Evolutionary conservation across 2,113 vertebrate genomes (phyloP).

Genomic region (Colistium nudipinnis): DNA sequence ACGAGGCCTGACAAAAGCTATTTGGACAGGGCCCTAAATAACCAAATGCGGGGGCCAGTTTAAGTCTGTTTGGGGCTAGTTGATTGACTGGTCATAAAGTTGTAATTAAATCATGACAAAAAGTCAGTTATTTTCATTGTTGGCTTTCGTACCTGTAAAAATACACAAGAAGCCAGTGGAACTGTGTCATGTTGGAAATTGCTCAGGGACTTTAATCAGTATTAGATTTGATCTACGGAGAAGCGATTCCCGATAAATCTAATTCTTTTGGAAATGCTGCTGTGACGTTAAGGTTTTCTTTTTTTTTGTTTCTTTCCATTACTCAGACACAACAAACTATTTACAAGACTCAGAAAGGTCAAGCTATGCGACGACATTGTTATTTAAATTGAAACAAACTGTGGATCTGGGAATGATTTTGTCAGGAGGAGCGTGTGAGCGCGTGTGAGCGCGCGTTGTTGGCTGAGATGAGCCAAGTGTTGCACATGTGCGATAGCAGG

Average conservation of each 20-base stretch:
- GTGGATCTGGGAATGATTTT: not conserved
- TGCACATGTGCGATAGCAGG: slow-evolving; percentile 8
- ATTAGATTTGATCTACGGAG: not conserved
- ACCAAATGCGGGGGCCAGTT: not conserved
- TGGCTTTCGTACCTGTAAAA: not conserved
- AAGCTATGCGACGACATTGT: not conserved
- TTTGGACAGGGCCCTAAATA: not conserved
- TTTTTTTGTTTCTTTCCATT: slow-evolving; percentile 4
- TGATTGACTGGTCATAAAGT: too few species aligned
- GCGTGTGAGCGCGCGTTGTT: not conserved
- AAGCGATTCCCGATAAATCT: not conserved
- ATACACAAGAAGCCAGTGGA: not conserved
- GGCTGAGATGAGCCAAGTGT: slow-evolving; percentile 12
- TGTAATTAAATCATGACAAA: too few species aligned
- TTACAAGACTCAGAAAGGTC: slow-evolving; percentile 4
- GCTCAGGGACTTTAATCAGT: not conserved
- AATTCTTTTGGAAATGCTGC: not conserved
- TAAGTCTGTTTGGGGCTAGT: too few species aligned
- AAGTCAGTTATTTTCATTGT: not conserved
- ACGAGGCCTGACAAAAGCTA: not conserved
- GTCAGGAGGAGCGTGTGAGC: not conserved
- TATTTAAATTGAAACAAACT: slow-evolving; percentile 11
- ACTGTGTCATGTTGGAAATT: not conserved
- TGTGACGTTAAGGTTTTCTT: too few species aligned
- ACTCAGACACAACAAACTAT: slow-evolving; percentile 22